phyloP scores from a whole-genome alignment of 2,113 vertebrate genomes.

The Muntiacus muntjak region DNA sequence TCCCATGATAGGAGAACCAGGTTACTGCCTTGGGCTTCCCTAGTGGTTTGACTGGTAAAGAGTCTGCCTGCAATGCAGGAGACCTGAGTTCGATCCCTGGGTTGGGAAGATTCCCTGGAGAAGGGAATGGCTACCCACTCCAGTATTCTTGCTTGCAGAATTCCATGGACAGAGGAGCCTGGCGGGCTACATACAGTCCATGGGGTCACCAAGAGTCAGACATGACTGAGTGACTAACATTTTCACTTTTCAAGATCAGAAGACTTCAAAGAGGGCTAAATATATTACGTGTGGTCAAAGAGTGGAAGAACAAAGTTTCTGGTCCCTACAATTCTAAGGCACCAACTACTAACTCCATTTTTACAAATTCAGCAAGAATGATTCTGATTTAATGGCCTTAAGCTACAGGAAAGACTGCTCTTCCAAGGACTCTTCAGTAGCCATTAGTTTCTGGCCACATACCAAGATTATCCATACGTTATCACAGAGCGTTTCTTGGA shows the following conservation, averaged over 20 bases:
- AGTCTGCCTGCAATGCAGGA: not conserved
- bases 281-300: slow-evolving; percentile 88
- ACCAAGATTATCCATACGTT: slow-evolving; percentile 85
- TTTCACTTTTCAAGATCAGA: slow-evolving; percentile 76
- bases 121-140: not conserved
- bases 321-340: slow-evolving; percentile 90
- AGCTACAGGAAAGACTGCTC: slow-evolving; percentile 87
- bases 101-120: not conserved
- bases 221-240: not conserved
- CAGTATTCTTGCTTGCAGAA: not conserved
- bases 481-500: slow-evolving; percentile 89
- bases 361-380: slow-evolving; percentile 91
- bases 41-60: not conserved
- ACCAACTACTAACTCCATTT: slow-evolving; percentile 88
- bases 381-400: slow-evolving; percentile 89
- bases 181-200: not conserved
- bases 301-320: slow-evolving; percentile 90
- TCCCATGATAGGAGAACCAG: slow-evolving; percentile 77
- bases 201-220: not conserved
- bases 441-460: slow-evolving; percentile 85
- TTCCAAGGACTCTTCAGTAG: slow-evolving; percentile 73
- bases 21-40: slow-evolving; percentile 80
- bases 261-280: slow-evolving; percentile 88
- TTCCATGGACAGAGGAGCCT: not conserved
- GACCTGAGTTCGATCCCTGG: not conserved